Base-by-base conservation (phyloP, 2,113 vertebrate species). In the Halichoerus grypus region DNA sequence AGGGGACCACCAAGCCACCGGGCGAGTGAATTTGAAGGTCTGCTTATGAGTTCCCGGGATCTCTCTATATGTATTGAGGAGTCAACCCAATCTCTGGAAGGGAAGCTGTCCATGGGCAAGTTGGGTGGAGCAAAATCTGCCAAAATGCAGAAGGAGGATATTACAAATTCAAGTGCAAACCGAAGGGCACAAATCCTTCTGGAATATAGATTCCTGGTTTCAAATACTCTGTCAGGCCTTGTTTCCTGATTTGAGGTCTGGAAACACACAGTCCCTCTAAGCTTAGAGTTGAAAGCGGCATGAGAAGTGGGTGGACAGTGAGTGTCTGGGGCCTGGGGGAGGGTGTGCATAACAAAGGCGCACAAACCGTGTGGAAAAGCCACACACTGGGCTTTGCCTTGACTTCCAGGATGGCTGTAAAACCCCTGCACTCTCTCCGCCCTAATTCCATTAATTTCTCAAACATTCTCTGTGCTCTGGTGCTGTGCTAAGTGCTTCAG, bases 401-500 rank as follows among this genome's bases (percentile, higher is more conserved):
- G 61, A 86, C 80, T 67, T 91, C 57, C 39, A 77, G 72, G 95
- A 94, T 69, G 67, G 83, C 14, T 55, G 55, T 36, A 72, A 81
- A 86, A 81, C 36, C 36, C 15, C 42, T 11, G 46, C 67, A 7
- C 46, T 76, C 36, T 91, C 76, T 91, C 74, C 61, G 18, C 22
- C 67, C 53, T 21, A 63, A 80, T 97, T 84, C 92, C 86, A 69
- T 61, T 76, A 72, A 89, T 46, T 86, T 94, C 74, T 33, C 59
- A 65, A 92, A 92, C 42, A 82, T 85, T 86, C 59, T 42, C 81
- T 31, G 77, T 1, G 3, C 18, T 77, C 57, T 53, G 82, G 46
- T 51, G 26, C 42, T 57, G 16, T 42, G 79, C 65, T 26, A 31
- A 65, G 33, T 46, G 71, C 67, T 46, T 21, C 53, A 55, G 81